These are phyloP conservation scores for Tipula vernalis DNA, from an alignment of 2,888 invertebrate genomes.

Conservation along the genomic window DNA sequence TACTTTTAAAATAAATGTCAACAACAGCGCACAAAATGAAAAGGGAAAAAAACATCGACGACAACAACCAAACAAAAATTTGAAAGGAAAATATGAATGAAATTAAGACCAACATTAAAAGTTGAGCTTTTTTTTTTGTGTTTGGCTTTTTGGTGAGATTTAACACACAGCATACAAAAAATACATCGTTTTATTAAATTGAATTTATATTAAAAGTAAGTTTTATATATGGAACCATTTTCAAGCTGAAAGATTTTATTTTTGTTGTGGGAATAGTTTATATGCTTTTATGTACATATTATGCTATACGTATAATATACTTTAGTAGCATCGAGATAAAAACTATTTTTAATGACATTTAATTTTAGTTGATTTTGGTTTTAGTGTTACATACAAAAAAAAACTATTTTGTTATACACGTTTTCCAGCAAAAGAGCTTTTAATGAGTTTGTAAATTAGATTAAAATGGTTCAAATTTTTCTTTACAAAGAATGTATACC, in stretches of 20 bases:
- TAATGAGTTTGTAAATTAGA: neutral
- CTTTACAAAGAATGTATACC: neutral
- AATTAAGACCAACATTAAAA: conserved; percentile 4
- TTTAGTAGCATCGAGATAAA: neutral
- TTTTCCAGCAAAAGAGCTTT: neutral
- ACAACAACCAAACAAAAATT: neutral
- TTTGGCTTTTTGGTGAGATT: neutral
- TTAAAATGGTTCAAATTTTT: neutral
- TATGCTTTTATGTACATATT: neutral
- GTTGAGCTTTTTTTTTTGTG: neutral
- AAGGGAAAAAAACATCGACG: neutral
- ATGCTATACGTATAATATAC: neutral
- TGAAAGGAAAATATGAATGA: neutral
- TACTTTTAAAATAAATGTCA: neutral
- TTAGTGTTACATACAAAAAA: too few relatives aligned
- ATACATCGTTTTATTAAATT: neutral
- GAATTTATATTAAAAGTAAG: neutral
- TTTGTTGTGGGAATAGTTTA: neutral
- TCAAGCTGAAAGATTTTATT: neutral
- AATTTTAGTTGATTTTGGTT: neutral
- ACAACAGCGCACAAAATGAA: neutral
- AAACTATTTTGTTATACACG: neutral
- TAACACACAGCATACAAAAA: neutral
- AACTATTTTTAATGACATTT: neutral
- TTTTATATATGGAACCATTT: neutral